phyloP scores from a whole-genome alignment of 2,113 vertebrate genomes.

The Hassar affinis region DNA sequence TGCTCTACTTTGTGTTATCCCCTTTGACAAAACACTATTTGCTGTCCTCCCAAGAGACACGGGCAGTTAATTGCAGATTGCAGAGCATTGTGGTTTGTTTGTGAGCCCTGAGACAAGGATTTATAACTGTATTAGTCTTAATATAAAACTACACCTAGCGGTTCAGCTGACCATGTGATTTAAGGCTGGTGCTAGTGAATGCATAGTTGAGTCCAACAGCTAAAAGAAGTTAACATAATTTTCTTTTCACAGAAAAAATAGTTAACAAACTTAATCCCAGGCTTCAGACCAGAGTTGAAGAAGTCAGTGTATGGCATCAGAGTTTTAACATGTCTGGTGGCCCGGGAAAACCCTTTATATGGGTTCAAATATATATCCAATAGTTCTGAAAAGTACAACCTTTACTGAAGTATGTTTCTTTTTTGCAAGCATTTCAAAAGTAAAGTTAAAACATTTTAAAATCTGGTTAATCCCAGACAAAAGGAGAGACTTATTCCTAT shows the following conservation, averaged over 20 bases:
- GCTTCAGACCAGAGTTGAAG: neutral
- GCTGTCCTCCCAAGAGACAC: slow-evolving; percentile 12
- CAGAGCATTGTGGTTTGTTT: slow-evolving; percentile 44
- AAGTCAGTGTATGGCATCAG: neutral
- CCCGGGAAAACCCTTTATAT: neutral
- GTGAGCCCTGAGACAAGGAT: slow-evolving; percentile 21
- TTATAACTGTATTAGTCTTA: slow-evolving; percentile 14
- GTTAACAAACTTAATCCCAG: neutral
- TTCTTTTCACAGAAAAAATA: too few species aligned
- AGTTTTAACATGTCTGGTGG: neutral
- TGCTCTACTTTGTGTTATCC: slow-evolving; percentile 42
- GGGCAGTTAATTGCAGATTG: slow-evolving; percentile 46
- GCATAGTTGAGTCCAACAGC: neutral
- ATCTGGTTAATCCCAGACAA: neutral
- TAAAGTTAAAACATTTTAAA: neutral
- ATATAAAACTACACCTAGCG: neutral
- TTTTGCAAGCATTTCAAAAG: neutral
- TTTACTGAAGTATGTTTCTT: neutral
- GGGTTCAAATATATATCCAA: neutral
- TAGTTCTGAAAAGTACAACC: neutral
- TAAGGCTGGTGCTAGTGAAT: neutral
- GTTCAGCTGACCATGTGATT: slow-evolving; percentile 5
- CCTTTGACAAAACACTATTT: slow-evolving; percentile 41
- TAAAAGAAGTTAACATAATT: neutral
- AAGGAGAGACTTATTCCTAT: neutral